These are phyloP conservation scores for Toxotes lorentzi DNA, from an alignment of 2,797 vertebrate genomes.

Conservation along the genomic window DNA sequence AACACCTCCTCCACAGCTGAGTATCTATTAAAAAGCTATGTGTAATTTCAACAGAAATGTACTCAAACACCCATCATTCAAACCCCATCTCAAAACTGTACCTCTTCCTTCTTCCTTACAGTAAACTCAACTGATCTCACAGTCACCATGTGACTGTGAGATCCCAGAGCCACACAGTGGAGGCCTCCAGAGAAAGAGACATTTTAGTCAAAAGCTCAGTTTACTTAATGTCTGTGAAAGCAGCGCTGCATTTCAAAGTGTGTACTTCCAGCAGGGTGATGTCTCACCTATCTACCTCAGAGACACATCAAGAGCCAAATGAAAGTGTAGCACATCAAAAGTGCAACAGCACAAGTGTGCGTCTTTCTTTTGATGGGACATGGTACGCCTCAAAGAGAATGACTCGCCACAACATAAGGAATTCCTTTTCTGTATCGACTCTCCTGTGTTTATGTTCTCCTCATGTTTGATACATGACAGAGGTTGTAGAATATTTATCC, in stretches of 20 bases:
- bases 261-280: conserved; percentile 27
- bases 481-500: conserved; percentile 46
- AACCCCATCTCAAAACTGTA: background rate
- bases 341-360: conserved; percentile 27
- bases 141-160: conserved; percentile 6
- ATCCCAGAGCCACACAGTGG: background rate
- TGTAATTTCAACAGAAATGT: background rate
- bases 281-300: conserved; percentile 50
- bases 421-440: conserved; percentile 31
- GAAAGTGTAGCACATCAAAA: conserved; percentile 64
- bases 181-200: conserved; percentile 42
- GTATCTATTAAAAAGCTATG: background rate
- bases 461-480: conserved; percentile 67
- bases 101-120: background rate
- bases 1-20: background rate
- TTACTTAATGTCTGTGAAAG: conserved; percentile 55
- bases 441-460: conserved; percentile 35
- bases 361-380: conserved; percentile 45
- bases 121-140: conserved; percentile 5
- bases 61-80: background rate
- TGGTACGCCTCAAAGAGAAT: conserved; percentile 54
- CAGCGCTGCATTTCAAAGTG: conserved; percentile 54
- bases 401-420: conserved; percentile 42
- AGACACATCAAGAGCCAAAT: conserved; percentile 60
- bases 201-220: conserved; percentile 46